Evolutionary conservation across 2,888 invertebrate species (phyloP), one percentile per base, ranked within the genome.

Genomic region (Parapristionchus giblindavisi): DNA sequence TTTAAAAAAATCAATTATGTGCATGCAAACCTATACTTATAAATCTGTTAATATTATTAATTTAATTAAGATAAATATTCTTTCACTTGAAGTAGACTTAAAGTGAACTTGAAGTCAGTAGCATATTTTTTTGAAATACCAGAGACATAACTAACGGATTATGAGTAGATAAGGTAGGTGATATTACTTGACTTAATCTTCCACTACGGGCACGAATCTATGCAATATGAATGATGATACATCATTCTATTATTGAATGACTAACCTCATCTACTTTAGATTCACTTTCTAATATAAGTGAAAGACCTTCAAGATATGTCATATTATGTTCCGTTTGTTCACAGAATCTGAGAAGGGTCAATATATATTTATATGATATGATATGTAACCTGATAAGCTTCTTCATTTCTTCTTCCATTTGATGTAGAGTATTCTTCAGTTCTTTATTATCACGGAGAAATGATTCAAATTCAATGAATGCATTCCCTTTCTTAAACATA

Each of bases 311-410:
- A 74, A 83, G 73, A 75, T 83, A 79, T 17, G 83, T 81, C 78
- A 83, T 79, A 14, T 81, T 81, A 70, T 79, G 78, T 61, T 83
- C 83, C 11, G 83, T 83, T 75, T 83, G 83, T 14, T 80, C 75
- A 43, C 83, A 83, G 73, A 83, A 83, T 34, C 83, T 72, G 27
- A 14, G 40, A 36, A 5, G 6, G n/a, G 29, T 2, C 32, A 60
- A 32, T 40, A 34, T 60, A 14, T 8, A 32, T 60, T 27, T 32
- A 27, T 3, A n/a, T 21, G 8, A 36, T 63, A n/a, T 63, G 17
- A n/a, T 38, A n/a, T 17, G 17, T 24, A 24, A 66, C 68, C 68
- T 68, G 8, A 36, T 8, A 17, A 68, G 14, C 24, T 68, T 68
- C 3, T 68, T 52, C 68, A 68, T 8, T 34, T 68, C 52, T 34